phyloP scores from a whole-genome alignment of 92 coral and sea anemone genomes.

The Porites evermanni region DNA sequence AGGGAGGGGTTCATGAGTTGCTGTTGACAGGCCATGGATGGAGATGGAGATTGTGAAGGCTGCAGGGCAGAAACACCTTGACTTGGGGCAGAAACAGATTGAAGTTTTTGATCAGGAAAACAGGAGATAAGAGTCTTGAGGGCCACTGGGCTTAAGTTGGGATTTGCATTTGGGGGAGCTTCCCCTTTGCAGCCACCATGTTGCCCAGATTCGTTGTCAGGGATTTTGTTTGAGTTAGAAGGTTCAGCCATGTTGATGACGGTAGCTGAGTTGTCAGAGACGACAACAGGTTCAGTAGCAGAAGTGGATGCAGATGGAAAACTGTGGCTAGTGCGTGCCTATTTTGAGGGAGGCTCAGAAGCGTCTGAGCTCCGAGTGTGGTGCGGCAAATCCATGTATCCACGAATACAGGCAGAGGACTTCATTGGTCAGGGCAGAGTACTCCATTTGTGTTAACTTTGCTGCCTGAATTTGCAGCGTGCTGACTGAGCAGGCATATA shows the following conservation, averaged over 20 bases:
- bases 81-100: too few relatives aligned
- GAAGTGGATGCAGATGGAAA: neutral
- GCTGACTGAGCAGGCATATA: neutral
- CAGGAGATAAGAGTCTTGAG: too few relatives aligned
- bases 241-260: too few relatives aligned
- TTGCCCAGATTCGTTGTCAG: too few relatives aligned
- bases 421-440: neutral
- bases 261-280: neutral
- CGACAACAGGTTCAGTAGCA: neutral
- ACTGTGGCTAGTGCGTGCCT: neutral
- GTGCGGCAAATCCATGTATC: neutral
- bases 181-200: too few relatives aligned
- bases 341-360: neutral
- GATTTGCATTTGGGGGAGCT: too few relatives aligned
- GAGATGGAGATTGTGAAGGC: neutral
- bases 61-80: neutral
- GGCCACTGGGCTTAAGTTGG: too few relatives aligned
- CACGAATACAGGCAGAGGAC: neutral
- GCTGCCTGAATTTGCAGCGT: neutral
- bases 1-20: neutral
- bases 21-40: neutral
- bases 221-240: too few relatives aligned
- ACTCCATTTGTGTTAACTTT: neutral
- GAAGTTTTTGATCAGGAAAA: too few relatives aligned
- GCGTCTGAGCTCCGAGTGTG: constrained; percentile 3